Base-by-base conservation (phyloP, 2,797 vertebrate species). In the Rhincodon typus region DNA sequence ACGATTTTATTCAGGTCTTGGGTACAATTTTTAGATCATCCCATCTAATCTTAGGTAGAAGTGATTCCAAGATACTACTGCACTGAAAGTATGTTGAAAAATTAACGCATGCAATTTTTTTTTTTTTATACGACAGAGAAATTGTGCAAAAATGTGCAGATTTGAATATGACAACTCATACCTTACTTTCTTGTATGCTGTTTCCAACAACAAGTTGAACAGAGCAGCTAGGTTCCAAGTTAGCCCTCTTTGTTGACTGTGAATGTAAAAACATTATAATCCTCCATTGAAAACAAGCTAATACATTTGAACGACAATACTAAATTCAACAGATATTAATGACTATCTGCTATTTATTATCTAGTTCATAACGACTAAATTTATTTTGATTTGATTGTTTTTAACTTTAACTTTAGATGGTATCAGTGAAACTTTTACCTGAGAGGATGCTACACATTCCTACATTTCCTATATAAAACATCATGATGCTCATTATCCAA, bases 171-270 rank as follows among this genome's bases (percentile, higher is more conserved):
- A 38, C 50, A 38, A 62, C 12, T 42, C 84, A 57, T 97, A 99
- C 99, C 99, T 99, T 99, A 98, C 99, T 99, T 96, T 98, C 98
- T n/a, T 98, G 97, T 90, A 97, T 98, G 74, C 98, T 98, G 79
- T 97, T 96, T 95, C 98, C 98, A 79, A 99, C 96, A 0, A 98
- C 97, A 3, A 99, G 96, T 96, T 98, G 98, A 96, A 99, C 98
- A 0, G 97, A 99, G 19, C 98, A 98, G 96, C 98, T 98, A 1
- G 98, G 99, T 62, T 98, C 97, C 96, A 96, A 96, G 53, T 97
- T 97, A 96, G 87, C 98, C 96, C 97, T 98, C 96, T 97, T 96
- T 97, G 96, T 38, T 7, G 97, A 97, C 67, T 82, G 53, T 69
- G 38, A 79, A 87, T 67, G 42, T 10, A 69, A 84, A 46, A 79